Conservation (phyloP, 2,113 vertebrate species). For the Rafetus swinhoei region DNA sequence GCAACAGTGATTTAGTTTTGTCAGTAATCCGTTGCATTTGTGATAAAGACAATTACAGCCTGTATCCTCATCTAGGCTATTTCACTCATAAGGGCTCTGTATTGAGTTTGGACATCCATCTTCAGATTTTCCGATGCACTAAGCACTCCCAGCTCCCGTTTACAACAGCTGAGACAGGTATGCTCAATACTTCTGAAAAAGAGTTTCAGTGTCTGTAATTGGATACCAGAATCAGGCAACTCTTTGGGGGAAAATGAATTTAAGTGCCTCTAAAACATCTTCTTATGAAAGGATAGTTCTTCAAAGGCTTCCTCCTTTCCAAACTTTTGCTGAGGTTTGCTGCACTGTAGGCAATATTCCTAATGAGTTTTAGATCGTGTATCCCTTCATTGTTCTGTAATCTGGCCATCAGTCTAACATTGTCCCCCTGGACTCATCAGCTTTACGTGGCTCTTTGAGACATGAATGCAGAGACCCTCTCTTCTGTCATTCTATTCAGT, state of each 20-base stretch:
- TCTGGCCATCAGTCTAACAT: not conserved
- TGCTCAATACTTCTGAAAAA: not conserved
- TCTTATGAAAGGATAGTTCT: not conserved
- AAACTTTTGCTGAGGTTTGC: not conserved
- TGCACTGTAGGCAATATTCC: not conserved
- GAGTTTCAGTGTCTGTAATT: not conserved
- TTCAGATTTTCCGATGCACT: not conserved
- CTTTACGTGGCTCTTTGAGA: not conserved
- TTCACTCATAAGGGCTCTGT: not conserved
- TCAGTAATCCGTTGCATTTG: not conserved
- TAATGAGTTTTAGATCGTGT: not conserved
- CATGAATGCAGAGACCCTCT: not conserved
- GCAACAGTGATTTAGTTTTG: not conserved
- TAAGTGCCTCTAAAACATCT: not conserved
- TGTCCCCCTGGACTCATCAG: not conserved
- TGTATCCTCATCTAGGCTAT: not conserved
- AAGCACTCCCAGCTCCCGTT: not conserved
- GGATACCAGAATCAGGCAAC: not conserved
- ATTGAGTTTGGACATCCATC: not conserved
- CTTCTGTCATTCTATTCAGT: not conserved
- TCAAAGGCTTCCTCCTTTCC: not conserved
- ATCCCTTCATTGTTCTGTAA: not conserved
- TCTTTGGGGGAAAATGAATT: no score
- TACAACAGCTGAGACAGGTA: not conserved
- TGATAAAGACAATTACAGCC: not conserved